phyloP scores from a whole-genome alignment of 1,140 invertebrate species.

The Drosophila melanogaster region Release_6_plus_ISO1_MT NT_033779.5:15603001-15603500 shows the following conservation, averaged over 20 bases:
- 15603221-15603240: slow-evolving; percentile 22
- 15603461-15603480: slow-evolving; percentile 71
- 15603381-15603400: slow-evolving; percentile 80
- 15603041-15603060: slow-evolving; percentile 65
- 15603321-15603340: slow-evolving; percentile 40
- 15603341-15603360: slow-evolving; percentile 50
- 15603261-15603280: slow-evolving; percentile 75
- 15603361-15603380: slow-evolving; percentile 80
- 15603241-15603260: slow-evolving; percentile 12
- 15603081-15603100: slow-evolving; percentile 35
- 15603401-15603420: slow-evolving; percentile 80
- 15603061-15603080: slow-evolving; percentile 67
- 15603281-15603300: slow-evolving; percentile 58
- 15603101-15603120: slow-evolving; percentile 66
- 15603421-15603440: slow-evolving; percentile 65
- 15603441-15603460: slow-evolving; percentile 60
- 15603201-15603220: slow-evolving; percentile 24
- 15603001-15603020: slow-evolving; percentile 29
- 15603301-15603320: slow-evolving; percentile 28
- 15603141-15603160: slow-evolving; percentile 83
- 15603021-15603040: slow-evolving; percentile 46
- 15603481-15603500: slow-evolving; percentile 82
- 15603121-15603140: slow-evolving; percentile 62
- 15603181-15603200: not conserved
- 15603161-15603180: slow-evolving; percentile 67